Percentiles rank a stretch among this genome's conserved stretches.
phyloP scores from a whole-genome alignment of 2,888 invertebrate species.

The Amblyjoppa fuscipennis region DNA sequence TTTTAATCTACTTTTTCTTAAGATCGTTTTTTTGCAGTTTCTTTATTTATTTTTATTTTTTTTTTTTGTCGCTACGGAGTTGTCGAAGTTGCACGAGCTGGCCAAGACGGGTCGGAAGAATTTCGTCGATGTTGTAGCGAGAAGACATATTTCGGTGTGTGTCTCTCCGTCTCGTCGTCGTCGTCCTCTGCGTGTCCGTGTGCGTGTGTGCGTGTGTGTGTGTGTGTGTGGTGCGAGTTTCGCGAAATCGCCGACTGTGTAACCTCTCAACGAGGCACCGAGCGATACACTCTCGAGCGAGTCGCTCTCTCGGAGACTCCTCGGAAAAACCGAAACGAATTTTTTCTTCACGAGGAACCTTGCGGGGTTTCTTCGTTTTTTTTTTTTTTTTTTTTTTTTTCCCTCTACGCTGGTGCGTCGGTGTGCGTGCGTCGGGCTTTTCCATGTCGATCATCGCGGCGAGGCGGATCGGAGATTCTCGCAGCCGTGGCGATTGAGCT shows the following conservation, averaged over 20 bases:
- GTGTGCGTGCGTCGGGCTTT: constrained; percentile 2
- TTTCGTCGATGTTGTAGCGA: constrained; percentile 18
- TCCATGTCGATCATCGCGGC: constrained; percentile 2
- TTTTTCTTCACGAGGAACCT: constrained; percentile 1
- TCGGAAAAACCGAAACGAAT: background rate
- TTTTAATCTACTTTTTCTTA: too few relatives aligned
- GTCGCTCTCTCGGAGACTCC: constrained; percentile 40
- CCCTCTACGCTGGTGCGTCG: background rate
- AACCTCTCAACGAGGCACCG: constrained; percentile 62
- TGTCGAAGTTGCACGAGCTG: too few relatives aligned
- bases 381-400: constrained; percentile 34
- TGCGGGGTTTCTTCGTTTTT: background rate
- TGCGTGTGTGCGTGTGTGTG: too few relatives aligned
- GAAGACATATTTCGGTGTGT: constrained; percentile 11
- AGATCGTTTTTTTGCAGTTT: background rate
- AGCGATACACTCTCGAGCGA: constrained; percentile 5
- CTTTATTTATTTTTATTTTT: background rate
- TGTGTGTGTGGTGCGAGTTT: constrained; percentile 33
- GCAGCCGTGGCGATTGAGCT: background rate
- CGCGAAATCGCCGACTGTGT: constrained; percentile 64
- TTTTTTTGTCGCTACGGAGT: background rate
- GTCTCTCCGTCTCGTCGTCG: too few relatives aligned
- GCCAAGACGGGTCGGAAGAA: background rate
- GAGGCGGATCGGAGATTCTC: constrained; percentile 10
- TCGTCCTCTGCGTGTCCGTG: too few relatives aligned